Conservation (phyloP, 2,888 invertebrate species). For the Folsomia candida region DNA sequence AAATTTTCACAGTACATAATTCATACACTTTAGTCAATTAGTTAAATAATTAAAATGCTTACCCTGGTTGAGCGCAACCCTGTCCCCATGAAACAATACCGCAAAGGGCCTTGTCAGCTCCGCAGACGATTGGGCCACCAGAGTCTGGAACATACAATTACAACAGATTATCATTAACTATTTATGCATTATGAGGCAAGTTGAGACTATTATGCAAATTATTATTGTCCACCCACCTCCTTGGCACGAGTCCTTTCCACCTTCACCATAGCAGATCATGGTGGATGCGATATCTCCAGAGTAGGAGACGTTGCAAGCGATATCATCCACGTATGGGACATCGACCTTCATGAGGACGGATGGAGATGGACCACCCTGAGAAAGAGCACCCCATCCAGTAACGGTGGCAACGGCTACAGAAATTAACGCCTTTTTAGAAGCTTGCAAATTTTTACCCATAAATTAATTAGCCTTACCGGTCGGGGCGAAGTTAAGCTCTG, state of each 20-base stretch:
- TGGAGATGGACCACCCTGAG: slow-evolving; percentile 26
- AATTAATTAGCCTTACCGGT: not conserved
- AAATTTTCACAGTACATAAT: no score
- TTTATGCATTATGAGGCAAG: no score
- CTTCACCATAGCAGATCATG: slow-evolving; percentile 35
- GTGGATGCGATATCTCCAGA: slow-evolving; percentile 19
- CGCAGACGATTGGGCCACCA: no score
- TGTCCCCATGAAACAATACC: slow-evolving; percentile 55
- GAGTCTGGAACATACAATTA: no score
- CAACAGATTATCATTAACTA: no score
- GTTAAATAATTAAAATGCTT: not conserved
- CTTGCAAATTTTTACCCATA: no score
- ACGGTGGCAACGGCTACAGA: slow-evolving; percentile 15
- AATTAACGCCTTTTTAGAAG: no score
- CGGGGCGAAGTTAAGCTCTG: slow-evolving; percentile 18
- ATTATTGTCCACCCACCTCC: not conserved
- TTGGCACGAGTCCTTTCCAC: slow-evolving; percentile 32
- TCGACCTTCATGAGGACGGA: slow-evolving; percentile 40
- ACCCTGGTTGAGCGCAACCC: not conserved
- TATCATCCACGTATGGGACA: slow-evolving; percentile 35
- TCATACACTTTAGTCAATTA: slow-evolving; percentile 8
- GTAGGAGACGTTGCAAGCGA: slow-evolving; percentile 36
- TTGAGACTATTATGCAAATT: no score
- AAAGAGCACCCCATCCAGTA: slow-evolving; percentile 48
- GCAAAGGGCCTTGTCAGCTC: slow-evolving; percentile 52